Evolutionary conservation across 2,888 invertebrate species (phyloP).

Genomic region (Lordiphosa andalusiaca): DNA sequence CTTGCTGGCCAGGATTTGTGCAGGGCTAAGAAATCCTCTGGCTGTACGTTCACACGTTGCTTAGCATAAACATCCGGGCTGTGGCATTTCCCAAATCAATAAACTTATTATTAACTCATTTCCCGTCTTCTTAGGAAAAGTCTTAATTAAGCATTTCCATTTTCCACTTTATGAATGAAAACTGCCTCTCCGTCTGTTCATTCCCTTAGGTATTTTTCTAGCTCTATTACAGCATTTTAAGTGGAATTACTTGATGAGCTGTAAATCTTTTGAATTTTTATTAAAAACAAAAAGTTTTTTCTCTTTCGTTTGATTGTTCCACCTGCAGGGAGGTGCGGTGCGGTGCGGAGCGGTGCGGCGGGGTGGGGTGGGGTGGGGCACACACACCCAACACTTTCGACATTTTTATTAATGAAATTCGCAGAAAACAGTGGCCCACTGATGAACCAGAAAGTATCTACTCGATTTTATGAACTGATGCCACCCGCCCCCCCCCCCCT

Average conservation of each 20-base stretch:
- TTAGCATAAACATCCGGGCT: slow-evolving; percentile 66
- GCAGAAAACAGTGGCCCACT: slow-evolving; percentile 60
- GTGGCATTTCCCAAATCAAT: slow-evolving; percentile 68
- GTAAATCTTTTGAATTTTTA: slow-evolving; percentile 72
- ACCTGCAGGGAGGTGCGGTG: slow-evolving; percentile 21
- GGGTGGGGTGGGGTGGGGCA: slow-evolving; percentile 1
- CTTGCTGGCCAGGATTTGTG: slow-evolving; percentile 52
- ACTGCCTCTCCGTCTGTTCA: slow-evolving; percentile 2
- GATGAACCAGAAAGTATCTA: slow-evolving; percentile 29
- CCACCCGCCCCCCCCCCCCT: slow-evolving; percentile 13
- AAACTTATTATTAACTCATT: slow-evolving; percentile 57
- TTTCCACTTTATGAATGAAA: slow-evolving; percentile 61
- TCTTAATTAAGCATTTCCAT: slow-evolving; percentile 61
- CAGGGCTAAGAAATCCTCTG: slow-evolving; percentile 41
- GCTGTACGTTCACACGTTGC: slow-evolving; percentile 60
- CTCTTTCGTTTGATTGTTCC: slow-evolving; percentile 63
- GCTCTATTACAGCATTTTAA: slow-evolving; percentile 58
- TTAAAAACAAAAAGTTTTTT: slow-evolving; percentile 61
- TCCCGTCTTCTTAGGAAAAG: slow-evolving; percentile 57
- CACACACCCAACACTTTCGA: slow-evolving; percentile 59
- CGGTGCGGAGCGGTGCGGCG: background rate
- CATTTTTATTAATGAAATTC: slow-evolving; percentile 75
- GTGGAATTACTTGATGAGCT: slow-evolving; percentile 65
- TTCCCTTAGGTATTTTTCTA: slow-evolving; percentile 2
- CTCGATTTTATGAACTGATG: slow-evolving; percentile 56